phyloP scores from a whole-genome alignment of 2,888 invertebrate species.

The Pelosia muscerda region DNA sequence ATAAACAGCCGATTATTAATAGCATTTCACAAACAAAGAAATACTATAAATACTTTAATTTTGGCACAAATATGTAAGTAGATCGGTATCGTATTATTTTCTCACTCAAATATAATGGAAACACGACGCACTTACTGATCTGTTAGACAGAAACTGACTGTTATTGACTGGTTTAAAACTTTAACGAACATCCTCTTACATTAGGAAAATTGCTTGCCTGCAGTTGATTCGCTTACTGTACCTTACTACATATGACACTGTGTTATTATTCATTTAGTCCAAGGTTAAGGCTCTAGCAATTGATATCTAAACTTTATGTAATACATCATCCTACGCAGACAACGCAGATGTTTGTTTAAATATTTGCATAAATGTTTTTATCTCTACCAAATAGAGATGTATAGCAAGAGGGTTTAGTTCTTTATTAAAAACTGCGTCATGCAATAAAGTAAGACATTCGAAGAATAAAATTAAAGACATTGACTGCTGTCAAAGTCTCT shows the following conservation, averaged over 20 bases:
- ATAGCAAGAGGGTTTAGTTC: not conserved
- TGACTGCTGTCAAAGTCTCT: slow-evolving; percentile 28
- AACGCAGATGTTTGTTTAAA: not conserved
- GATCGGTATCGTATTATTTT: not conserved
- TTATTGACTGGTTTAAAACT: too few relatives aligned
- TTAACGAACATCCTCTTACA: not conserved
- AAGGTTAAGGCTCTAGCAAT: not conserved
- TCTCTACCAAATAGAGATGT: not conserved
- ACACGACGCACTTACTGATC: not conserved
- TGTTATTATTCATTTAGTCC: not conserved
- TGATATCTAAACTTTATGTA: not conserved
- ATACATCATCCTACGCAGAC: not conserved
- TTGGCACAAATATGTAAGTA: not conserved
- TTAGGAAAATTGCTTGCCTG: not conserved
- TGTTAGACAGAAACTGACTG: slow-evolving; percentile 2
- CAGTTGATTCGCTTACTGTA: too few relatives aligned
- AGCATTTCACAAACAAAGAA: not conserved
- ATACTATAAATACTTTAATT: not conserved
- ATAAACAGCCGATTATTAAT: slow-evolving; percentile 6
- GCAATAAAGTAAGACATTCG: slow-evolving; percentile 31
- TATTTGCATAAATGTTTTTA: not conserved
- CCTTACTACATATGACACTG: too few relatives aligned
- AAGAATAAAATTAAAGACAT: slow-evolving; percentile 37
- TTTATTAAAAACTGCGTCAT: not conserved
- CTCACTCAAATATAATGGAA: not conserved